Conservation (phyloP, 2,797 vertebrate species). For the Danio tinwini region DNA sequence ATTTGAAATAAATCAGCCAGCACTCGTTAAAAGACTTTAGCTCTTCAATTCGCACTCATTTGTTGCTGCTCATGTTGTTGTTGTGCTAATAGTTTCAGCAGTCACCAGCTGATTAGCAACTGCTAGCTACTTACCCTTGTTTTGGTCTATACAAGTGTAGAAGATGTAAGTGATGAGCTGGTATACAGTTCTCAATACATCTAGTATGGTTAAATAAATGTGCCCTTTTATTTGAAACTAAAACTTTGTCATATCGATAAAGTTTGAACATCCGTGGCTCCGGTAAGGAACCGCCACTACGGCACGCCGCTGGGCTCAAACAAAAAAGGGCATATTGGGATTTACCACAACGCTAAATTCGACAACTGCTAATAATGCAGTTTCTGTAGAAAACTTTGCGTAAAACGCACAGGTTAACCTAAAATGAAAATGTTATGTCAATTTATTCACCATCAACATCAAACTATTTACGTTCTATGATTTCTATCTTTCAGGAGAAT, state of each 20-base stretch:
- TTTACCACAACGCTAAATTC: background rate
- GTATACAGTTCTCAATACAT: constrained; percentile 14
- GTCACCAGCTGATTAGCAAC: constrained; percentile 22
- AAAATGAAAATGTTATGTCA: too few species aligned
- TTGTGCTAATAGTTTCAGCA: constrained; percentile 47
- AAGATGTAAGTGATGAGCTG: background rate
- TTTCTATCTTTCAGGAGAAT: too few species aligned
- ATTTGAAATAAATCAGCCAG: background rate
- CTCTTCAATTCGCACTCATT: background rate
- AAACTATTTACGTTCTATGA: too few species aligned
- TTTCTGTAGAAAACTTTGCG: background rate
- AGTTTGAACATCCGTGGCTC: constrained; percentile 61
- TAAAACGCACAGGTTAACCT: too few species aligned
- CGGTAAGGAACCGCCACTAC: constrained; percentile 61
- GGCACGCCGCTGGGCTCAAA: constrained; percentile 55
- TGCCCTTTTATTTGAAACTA: background rate
- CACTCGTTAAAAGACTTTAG: background rate
- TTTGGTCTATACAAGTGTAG: background rate
- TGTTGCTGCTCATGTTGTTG: background rate
- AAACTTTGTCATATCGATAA: constrained; percentile 41
- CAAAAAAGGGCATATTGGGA: background rate
- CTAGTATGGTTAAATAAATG: background rate
- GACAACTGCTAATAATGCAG: background rate
- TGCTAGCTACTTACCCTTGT: constrained; percentile 43
- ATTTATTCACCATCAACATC: too few species aligned